These are phyloP conservation scores for Rhopilema esculentum DNA, from an alignment of 30 jellyfish, hydroid and myxozoan species.

Conservation along the genomic window DNA sequence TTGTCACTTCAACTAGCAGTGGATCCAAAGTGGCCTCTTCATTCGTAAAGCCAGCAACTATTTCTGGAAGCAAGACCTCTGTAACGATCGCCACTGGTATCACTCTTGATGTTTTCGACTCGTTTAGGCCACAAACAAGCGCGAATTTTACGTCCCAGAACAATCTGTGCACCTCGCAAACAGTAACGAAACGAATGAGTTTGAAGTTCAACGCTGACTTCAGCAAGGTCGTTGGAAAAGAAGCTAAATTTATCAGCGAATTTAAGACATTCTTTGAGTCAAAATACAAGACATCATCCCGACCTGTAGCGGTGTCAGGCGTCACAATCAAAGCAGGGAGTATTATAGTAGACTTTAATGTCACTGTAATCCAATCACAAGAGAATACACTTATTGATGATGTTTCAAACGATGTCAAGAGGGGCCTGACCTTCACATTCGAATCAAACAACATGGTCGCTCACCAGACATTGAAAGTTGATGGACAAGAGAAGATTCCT, in stretches of 20 bases:
- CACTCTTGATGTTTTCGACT: conserved; percentile 33
- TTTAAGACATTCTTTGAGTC: conserved; percentile 65
- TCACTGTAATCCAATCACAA: conserved; percentile 39
- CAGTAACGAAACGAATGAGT: conserved; percentile 35
- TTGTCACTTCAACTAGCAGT: conserved; percentile 18
- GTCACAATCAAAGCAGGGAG: conserved; percentile 77
- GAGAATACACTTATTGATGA: conserved; percentile 16
- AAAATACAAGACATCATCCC: conserved; percentile 41
- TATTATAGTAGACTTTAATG: conserved; percentile 68
- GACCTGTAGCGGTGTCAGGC: conserved; percentile 64
- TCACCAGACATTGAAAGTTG: conserved; percentile 61
- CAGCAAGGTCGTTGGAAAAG: conserved; percentile 60
- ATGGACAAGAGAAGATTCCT: conserved; percentile 75
- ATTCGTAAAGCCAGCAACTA: conserved; percentile 30
- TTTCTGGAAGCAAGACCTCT: conserved; percentile 52
- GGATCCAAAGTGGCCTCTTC: conserved; percentile 57
- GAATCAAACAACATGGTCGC: conserved; percentile 55
- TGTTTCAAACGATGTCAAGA: conserved; percentile 58
- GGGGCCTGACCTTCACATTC: conserved; percentile 62
- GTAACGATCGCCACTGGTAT: conserved; percentile 45
- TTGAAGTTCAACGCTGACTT: conserved; percentile 55
- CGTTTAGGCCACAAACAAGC: conserved; percentile 64
- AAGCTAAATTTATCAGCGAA: conserved; percentile 51
- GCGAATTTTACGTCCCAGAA: conserved; percentile 52
- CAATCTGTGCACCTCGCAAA: conserved; percentile 66